Evolutionary conservation across 2,797 vertebrate genomes (phyloP).

Genomic region (Champsocephalus gunnari): DNA sequence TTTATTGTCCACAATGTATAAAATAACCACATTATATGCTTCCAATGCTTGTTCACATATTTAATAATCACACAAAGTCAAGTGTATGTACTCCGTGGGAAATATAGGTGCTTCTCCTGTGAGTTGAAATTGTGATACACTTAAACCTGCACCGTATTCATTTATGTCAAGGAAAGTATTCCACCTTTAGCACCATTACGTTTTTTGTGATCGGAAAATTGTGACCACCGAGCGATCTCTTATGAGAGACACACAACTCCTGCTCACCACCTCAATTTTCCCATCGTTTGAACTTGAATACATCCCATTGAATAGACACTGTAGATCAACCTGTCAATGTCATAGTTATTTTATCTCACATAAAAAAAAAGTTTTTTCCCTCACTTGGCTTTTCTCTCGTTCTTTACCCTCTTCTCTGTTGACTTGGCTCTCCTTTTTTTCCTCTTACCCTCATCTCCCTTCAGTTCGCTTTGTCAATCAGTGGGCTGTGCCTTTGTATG

Average conservation of each 20-base stretch:
- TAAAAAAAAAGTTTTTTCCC: conserved; percentile 49
- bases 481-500: conserved; percentile 74
- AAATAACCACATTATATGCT: too few species aligned
- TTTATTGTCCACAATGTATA: too few species aligned
- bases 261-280: conserved; percentile 18
- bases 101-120: neutral
- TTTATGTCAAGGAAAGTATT: conserved; percentile 30
- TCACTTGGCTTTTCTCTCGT: conserved; percentile 38
- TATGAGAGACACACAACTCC: conserved; percentile 43
- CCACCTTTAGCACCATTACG: conserved; percentile 40
- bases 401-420: conserved; percentile 60
- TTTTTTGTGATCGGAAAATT: conserved; percentile 52
- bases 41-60: too few species aligned
- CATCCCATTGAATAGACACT: conserved; percentile 50
- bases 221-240: conserved; percentile 31
- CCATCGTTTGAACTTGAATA: conserved; percentile 43
- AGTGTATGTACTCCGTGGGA: too few species aligned
- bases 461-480: conserved; percentile 77
- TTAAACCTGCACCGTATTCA: conserved; percentile 14
- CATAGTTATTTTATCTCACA: conserved; percentile 52
- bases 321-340: conserved; percentile 13
- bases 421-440: conserved; percentile 55
- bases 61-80: too few species aligned
- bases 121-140: conserved; percentile 17
- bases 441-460: conserved; percentile 65